A percentile compares a stretch with the other conserved stretches of the same genome.
Evolutionary conservation across 2,888 invertebrate genomes (phyloP).

Genomic region (Neoitamus cyanurus): DNA sequence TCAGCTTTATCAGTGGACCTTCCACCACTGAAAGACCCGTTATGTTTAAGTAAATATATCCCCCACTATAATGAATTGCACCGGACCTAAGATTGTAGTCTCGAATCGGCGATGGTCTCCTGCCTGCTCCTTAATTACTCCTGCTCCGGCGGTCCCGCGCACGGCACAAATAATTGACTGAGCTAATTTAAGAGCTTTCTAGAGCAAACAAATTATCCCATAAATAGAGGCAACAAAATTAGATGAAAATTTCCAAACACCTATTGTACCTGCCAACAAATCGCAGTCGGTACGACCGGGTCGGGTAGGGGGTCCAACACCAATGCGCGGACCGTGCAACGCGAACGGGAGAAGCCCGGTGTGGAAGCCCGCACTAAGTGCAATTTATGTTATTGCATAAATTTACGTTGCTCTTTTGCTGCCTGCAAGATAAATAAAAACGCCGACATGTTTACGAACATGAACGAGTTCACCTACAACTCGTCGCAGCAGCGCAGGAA

Average conservation of each 20-base stretch:
- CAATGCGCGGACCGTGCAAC: not conserved
- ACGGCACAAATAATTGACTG: slow-evolving; percentile 23
- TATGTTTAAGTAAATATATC: not conserved
- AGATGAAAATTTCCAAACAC: slow-evolving; percentile 40
- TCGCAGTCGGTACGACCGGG: not conserved
- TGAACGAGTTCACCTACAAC: slow-evolving; percentile 9
- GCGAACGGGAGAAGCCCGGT: not conserved
- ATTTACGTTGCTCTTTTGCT: slow-evolving; percentile 6
- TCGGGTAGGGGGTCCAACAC: not conserved
- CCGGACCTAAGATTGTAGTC: not conserved
- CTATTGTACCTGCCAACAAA: slow-evolving; percentile 37
- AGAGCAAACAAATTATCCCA: slow-evolving; percentile 39
- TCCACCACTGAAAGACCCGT: not conserved
- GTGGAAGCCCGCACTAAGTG: slow-evolving; percentile 10
- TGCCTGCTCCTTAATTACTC: not conserved
- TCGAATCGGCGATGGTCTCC: not conserved
- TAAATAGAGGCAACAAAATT: slow-evolving; percentile 41
- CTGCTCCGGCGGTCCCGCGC: not conserved
- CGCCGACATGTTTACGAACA: slow-evolving; percentile 17
- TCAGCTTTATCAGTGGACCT: not conserved
- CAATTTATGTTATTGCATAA: slow-evolving; percentile 44
- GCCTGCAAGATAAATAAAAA: slow-evolving; percentile 25
- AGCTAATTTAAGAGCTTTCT: slow-evolving; percentile 32
- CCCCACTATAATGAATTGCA: not conserved
- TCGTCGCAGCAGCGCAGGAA: not conserved